phyloP scores from a whole-genome alignment of 2,113 vertebrate genomes.

The Antennarius striatus region DNA sequence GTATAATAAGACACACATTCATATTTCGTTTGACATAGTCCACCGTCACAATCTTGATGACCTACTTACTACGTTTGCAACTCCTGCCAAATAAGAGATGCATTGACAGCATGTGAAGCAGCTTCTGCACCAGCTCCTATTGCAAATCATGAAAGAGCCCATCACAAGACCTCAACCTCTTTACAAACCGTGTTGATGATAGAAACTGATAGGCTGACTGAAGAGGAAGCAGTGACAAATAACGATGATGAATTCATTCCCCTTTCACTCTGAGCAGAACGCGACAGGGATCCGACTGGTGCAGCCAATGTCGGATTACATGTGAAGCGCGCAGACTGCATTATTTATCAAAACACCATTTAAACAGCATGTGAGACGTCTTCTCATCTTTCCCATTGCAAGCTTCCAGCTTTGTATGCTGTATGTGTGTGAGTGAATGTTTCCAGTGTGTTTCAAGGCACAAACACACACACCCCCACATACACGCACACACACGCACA shows the following conservation, averaged over 20 bases:
- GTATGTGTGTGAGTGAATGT: constrained; percentile 11
- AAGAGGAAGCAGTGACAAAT: constrained; percentile 60
- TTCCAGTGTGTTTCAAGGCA: constrained; percentile 6
- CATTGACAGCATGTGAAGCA: constrained; percentile 49
- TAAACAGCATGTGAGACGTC: constrained; percentile 52
- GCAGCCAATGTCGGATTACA: constrained; percentile 61
- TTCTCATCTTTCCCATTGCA: constrained; percentile 36
- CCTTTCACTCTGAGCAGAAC: constrained; percentile 37
- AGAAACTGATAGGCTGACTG: constrained; percentile 66
- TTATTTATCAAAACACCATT: constrained; percentile 73
- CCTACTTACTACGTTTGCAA: constrained; percentile 42
- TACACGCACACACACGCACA: neutral
- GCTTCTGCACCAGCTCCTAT: constrained; percentile 36
- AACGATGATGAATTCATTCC: constrained; percentile 62
- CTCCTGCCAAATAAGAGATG: constrained; percentile 38
- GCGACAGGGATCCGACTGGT: constrained; percentile 35
- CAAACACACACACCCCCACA: constrained; percentile 11
- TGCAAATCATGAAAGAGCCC: constrained; percentile 54
- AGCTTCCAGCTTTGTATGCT: constrained; percentile 18
- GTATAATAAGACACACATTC: constrained; percentile 9
- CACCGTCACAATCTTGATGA: constrained; percentile 32
- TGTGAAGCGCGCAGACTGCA: constrained; percentile 51
- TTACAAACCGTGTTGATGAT: constrained; percentile 64
- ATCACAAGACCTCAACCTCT: constrained; percentile 44
- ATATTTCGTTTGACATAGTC: constrained; percentile 32